Evolutionary conservation across 2,113 vertebrate genomes (phyloP).

Genomic region (Ia io): DNA sequence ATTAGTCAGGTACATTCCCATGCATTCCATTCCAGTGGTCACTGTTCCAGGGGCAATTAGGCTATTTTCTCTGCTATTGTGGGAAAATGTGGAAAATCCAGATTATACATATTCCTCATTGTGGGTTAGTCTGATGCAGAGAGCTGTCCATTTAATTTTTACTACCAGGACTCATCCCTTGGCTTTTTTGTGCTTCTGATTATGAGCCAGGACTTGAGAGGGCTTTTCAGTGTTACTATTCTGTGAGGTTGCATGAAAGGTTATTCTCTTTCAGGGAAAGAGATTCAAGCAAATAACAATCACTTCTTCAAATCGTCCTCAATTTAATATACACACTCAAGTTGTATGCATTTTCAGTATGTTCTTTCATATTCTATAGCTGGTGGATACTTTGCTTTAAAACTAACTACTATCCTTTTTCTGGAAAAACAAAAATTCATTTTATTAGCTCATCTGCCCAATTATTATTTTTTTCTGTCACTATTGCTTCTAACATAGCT

Average conservation of each 20-base stretch:
- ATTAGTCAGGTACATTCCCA: neutral
- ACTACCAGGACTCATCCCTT: neutral
- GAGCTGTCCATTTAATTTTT: neutral
- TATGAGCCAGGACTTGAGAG: neutral
- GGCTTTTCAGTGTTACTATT: neutral
- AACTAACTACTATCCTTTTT: neutral
- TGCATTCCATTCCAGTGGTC: neutral
- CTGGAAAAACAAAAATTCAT: neutral
- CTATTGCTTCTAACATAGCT: neutral
- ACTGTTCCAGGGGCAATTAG: neutral
- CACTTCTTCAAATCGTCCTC: neutral
- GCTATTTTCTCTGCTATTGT: conserved; percentile 21
- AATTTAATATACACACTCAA: neutral
- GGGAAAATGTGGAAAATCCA: neutral
- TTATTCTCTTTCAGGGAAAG: neutral
- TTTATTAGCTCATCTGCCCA: neutral
- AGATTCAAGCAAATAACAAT: neutral
- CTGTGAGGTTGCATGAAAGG: neutral
- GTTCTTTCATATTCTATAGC: neutral
- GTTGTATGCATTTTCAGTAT: neutral
- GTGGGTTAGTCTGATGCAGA: neutral
- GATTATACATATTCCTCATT: neutral
- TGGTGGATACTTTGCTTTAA: neutral
- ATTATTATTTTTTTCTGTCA: neutral
- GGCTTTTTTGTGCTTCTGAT: neutral